Evolutionary conservation across 1,140 invertebrate species (phyloP), one percentile per base, ranked within the genome.

Genomic region (Epicauta chinensis): DNA sequence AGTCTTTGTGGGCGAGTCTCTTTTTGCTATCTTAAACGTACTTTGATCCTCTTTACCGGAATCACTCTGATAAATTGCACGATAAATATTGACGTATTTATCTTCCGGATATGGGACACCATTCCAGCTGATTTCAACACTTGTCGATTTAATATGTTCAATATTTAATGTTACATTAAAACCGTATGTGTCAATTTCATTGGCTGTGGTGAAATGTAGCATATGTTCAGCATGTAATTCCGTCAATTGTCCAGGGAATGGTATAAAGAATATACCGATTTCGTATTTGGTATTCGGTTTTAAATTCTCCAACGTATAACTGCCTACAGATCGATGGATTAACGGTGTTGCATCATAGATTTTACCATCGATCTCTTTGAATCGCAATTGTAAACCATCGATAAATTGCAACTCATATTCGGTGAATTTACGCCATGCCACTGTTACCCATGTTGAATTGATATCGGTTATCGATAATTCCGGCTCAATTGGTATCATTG

Each of bases 31-130:
- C 70, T 91, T 87, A 68, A 93, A 93, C 0, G 81, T 84, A 62
- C 84, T 89, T 1, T 83, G 83, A 56, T 90, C 85, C 54, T 88
- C 86, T 55, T 85, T 81, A 3, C 80, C 81, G 1, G 75, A 77
- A 63, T 87, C 83, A 59, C 80, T 83, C 59, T 89, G 83, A 66
- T 91, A 93, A 48, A 90, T 87, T 2, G 88, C 86, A 55, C 89
- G 78, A 70, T 87, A 92, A 56, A 95, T 90, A 59, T 91, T 87
- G n/a, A 94, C 87, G 72, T 86, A 92, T 64, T 93, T 90, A 59
- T 92, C 89, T 56, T 90, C 83, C 0, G 91, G 91, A 63, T 86
- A 81, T 3, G 91, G 89, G 0, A 93, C 82, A 4, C 91, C 90
- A 39, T 73, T 81, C 87, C 89, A 91, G 1, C 77, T 78, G 1